phyloP scores from a whole-genome alignment of 2,113 vertebrate genomes.

The Parus major region DNA sequence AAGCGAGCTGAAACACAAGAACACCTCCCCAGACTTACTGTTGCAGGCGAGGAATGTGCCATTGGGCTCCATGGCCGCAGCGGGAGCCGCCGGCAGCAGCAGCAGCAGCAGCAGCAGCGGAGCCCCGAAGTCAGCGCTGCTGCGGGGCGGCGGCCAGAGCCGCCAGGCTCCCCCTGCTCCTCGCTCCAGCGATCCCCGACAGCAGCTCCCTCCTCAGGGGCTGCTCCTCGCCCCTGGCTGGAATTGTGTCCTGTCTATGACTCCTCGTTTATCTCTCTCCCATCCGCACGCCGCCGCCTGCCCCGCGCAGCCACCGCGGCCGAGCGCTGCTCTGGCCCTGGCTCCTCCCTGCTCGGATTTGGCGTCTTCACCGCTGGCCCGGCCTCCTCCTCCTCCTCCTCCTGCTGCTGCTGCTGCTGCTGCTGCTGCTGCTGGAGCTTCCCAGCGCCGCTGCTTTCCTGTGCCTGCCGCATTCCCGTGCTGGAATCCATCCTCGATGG shows the following conservation, averaged over 20 bases:
- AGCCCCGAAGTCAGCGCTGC: not conserved
- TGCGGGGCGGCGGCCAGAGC: not conserved
- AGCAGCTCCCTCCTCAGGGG: not conserved
- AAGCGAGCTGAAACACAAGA: not conserved
- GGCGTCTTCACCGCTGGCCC: constrained; percentile 27
- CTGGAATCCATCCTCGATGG: not conserved
- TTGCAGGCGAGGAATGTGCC: constrained; percentile 49
- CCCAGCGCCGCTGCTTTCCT: not conserved
- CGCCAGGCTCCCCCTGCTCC: not conserved
- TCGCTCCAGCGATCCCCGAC: not conserved
- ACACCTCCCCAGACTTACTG: constrained; percentile 39
- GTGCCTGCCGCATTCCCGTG: not conserved
- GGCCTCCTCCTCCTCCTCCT: not conserved
- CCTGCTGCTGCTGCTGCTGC: not conserved
- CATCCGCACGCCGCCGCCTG: not conserved
- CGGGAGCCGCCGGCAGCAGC: not conserved
- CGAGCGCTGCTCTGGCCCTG: not conserved
- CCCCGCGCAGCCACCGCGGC: not conserved
- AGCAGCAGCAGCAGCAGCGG: not conserved
- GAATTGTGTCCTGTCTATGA: not conserved
- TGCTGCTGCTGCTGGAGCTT: not conserved
- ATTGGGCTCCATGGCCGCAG: constrained; percentile 45
- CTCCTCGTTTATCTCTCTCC: constrained; percentile 12
- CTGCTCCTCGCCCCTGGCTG: not conserved
- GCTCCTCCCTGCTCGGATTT: constrained; percentile 42